These are phyloP conservation scores for Thymelicus lineola DNA, from an alignment of 2,888 invertebrate species.

Conservation along the genomic window DNA sequence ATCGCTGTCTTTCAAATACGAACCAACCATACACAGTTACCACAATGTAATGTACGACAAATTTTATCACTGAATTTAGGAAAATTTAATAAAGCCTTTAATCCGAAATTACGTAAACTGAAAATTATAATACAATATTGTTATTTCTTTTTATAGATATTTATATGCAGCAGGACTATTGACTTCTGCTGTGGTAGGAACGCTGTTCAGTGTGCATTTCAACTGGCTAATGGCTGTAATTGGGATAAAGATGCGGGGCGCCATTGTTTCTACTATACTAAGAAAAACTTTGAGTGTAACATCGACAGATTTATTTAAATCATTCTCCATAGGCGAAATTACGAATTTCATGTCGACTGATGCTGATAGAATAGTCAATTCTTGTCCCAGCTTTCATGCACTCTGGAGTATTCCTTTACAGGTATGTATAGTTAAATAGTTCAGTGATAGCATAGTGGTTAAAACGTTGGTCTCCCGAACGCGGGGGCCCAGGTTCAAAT, in stretches of 20 bases:
- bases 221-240: conserved; percentile 94
- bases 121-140: conserved; percentile 13
- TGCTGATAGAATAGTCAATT: conserved; percentile 97
- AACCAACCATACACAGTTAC: too few relatives aligned
- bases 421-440: conserved; percentile 71
- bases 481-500: too few relatives aligned
- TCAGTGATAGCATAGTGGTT: too few relatives aligned
- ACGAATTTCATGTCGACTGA: conserved; percentile 99
- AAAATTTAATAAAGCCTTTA: too few relatives aligned
- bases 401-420: conserved; percentile 98
- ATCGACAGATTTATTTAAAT: conserved; percentile 74
- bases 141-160: conserved; percentile 56
- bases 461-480: too few relatives aligned
- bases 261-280: conserved; percentile 91
- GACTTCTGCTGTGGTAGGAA: conserved; percentile 80
- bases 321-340: conserved; percentile 91
- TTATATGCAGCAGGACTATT: conserved; percentile 72
- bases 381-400: conserved; percentile 97
- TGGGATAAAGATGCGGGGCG: conserved; percentile 94
- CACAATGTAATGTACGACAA: too few relatives aligned
- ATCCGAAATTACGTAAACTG: not conserved
- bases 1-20: too few relatives aligned
- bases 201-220: conserved; percentile 94
- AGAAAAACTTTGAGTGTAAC: conserved; percentile 82
- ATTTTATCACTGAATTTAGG: too few relatives aligned